Conservation (phyloP, 2,113 vertebrate species). For the Apistogramma diplotaenia region DNA sequence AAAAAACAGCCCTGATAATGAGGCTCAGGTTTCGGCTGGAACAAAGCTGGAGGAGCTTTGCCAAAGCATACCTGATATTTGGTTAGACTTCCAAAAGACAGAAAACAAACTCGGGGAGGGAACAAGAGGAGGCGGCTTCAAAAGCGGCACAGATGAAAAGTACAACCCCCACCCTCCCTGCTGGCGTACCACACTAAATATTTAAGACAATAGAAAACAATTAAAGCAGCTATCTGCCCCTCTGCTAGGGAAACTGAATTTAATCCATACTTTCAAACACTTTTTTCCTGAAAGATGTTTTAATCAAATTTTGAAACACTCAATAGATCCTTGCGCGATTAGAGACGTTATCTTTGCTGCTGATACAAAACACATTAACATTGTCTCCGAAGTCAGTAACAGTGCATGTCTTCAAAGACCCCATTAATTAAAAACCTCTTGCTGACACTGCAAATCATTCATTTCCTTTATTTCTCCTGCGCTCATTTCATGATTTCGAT, state of each 20-base stretch:
- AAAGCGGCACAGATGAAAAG: slow-evolving; percentile 27
- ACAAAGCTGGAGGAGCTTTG: slow-evolving; percentile 32
- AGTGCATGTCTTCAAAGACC: not conserved
- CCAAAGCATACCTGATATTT: slow-evolving; percentile 43
- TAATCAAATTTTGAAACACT: not conserved
- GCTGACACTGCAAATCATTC: not conserved
- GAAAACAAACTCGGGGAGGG: slow-evolving; percentile 47
- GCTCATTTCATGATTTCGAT: not conserved
- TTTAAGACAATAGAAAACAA: slow-evolving; percentile 13
- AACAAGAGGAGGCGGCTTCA: slow-evolving; percentile 38
- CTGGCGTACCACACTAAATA: not conserved
- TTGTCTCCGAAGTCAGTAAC: not conserved
- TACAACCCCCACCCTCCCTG: slow-evolving; percentile 12
- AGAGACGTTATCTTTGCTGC: not conserved
- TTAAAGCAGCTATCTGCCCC: not conserved
- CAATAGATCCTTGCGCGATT: not conserved
- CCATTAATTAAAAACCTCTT: not conserved
- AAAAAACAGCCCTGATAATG: slow-evolving; percentile 3
- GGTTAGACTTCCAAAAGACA: slow-evolving; percentile 45
- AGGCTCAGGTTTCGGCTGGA: slow-evolving; percentile 15
- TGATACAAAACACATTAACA: not conserved
- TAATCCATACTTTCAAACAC: not conserved
- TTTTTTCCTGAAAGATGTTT: not conserved
- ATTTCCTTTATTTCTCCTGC: not conserved
- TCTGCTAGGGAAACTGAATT: not conserved